A percentile compares a stretch with the other conserved stretches of the same genome.
Evolutionary conservation across 2,888 invertebrate genomes (phyloP).

Genomic region (Urechis unicinctus): DNA sequence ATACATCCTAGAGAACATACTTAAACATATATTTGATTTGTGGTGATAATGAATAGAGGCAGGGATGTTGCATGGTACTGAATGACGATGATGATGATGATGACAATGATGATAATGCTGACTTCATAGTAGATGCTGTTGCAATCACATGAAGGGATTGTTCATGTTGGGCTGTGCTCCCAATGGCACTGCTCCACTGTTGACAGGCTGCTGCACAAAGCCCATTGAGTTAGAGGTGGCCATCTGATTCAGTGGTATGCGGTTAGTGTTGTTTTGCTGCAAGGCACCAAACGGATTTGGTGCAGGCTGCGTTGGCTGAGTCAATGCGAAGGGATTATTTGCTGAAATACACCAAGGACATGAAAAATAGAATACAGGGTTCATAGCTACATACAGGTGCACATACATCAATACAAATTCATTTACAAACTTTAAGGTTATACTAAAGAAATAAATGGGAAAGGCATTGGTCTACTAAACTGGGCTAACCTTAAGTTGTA

Average conservation of each 20-base stretch:
- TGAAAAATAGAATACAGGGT: background rate
- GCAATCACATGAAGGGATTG: conserved; percentile 4
- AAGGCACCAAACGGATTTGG: conserved; percentile 40
- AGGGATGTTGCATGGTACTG: background rate
- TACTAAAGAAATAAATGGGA: too few species aligned
- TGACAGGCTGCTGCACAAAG: conserved; percentile 9
- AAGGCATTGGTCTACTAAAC: too few species aligned
- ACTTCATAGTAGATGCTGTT: too few species aligned
- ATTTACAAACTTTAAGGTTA: too few species aligned
- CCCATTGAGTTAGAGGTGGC: conserved; percentile 11
- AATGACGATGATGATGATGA: too few species aligned
- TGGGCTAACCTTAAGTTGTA: too few species aligned
- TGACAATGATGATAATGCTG: too few species aligned
- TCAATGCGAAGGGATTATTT: conserved; percentile 17
- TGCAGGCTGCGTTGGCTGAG: conserved; percentile 3
- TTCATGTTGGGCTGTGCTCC: background rate
- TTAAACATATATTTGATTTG: background rate
- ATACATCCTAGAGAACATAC: too few species aligned
- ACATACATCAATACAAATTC: too few species aligned
- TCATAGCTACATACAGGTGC: background rate
- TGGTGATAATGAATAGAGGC: background rate
- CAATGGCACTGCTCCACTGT: background rate
- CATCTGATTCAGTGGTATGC: conserved; percentile 41
- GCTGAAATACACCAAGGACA: background rate
- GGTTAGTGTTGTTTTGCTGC: conserved; percentile 25